Conservation (phyloP, 2,888 invertebrate genomes). For the Onthophagus sagittarius region DNA sequence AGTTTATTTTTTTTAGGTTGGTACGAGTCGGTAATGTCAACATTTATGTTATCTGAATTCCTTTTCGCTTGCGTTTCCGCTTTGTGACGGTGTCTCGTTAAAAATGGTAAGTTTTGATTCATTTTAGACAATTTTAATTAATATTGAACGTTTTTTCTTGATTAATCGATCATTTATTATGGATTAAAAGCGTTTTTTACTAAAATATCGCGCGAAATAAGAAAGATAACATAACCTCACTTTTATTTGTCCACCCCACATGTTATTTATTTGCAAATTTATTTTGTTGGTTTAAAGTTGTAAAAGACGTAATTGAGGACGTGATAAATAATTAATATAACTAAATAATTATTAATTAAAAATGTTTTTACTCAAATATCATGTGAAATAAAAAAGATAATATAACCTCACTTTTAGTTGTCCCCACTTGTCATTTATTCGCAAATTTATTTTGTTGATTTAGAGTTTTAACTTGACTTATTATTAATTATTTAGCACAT, state of each 20-base stretch:
- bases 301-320: slow-evolving; percentile 98
- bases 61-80: slow-evolving; percentile 30
- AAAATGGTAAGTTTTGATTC: slow-evolving; percentile 30
- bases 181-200: too few species aligned
- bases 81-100: slow-evolving; percentile 19
- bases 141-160: neutral
- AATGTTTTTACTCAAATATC: neutral
- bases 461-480: slow-evolving; percentile 97
- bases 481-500: too few species aligned
- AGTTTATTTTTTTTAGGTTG: too few species aligned
- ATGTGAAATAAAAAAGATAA: neutral
- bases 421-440: slow-evolving; percentile 20
- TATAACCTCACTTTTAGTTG: slow-evolving; percentile 23
- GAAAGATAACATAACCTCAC: slow-evolving; percentile 18
- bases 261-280: slow-evolving; percentile 4
- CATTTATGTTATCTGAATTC: neutral
- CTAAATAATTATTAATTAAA: neutral
- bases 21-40: neutral
- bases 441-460: slow-evolving; percentile 37
- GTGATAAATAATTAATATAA: too few species aligned
- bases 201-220: too few species aligned
- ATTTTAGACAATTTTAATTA: neutral
- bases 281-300: slow-evolving; percentile 68
- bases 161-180: neutral
- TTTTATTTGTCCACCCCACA: slow-evolving; percentile 21